Base-by-base conservation (phyloP, 2,113 vertebrate genomes). In the Pleuronectes platessa region DNA sequence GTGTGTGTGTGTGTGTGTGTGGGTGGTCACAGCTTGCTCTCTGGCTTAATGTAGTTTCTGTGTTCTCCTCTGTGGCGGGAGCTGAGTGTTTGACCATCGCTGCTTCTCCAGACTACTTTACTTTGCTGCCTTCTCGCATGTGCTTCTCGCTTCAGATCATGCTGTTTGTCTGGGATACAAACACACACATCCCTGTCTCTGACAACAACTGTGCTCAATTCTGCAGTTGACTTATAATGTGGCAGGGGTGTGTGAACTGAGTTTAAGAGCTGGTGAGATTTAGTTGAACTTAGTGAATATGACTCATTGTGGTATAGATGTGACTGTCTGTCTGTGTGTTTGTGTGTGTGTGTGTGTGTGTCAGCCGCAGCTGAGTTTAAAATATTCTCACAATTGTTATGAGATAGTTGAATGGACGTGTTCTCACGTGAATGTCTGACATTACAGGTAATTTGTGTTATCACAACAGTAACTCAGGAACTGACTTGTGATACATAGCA, bases 111-210 rank as follows among this genome's bases (percentile, higher is more conserved):
- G 40, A n/a, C 21, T 58, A 6, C 8, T 68, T 61, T 13, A 20
- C 42, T 60, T 23, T 56, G 63, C 68, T 66, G 23, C 68, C 35
- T 76, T 49, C 47, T 65, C 85, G 90, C 84, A 86, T 88, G 83
- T 12, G 70, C 72, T 85, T 78, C 31, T 63, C 1, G 23, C 60
- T 68, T 2, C 24, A 56, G 67, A 45, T 63, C 13, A 3, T 61
- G 14, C 26, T 47, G 21, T 58, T 47, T 61, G 47, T 68, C 20
- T 63, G 20, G 13, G 45, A 70, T 37, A 13, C 37, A 61, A 18
- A 54, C 51, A 54, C 51, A n/a, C 51, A n/a, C 18, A 20, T 54
- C 18, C 20, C 51, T 54, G 20, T 54, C 51, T 54, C 20, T 54
- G 51, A 54, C 51, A 54, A 8, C 2, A 54, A 10, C 13, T 49